Conservation (phyloP, 2,888 invertebrate genomes). For the Xestia ashworthii region DNA sequence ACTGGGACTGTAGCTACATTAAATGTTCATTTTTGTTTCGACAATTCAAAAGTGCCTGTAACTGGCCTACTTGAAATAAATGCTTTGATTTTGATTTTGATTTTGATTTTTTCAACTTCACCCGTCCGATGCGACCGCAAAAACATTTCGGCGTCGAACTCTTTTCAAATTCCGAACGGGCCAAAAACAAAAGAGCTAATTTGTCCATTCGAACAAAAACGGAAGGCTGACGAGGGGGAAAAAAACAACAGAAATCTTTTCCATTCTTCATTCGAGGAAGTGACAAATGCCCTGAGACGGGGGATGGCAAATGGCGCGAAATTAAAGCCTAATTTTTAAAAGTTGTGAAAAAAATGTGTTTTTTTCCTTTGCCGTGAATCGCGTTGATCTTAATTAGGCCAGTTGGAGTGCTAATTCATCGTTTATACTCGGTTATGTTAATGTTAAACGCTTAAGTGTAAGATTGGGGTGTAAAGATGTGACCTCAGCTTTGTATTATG, state of each 20-base stretch:
- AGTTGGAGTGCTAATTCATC: slow-evolving; percentile 67
- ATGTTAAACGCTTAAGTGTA: slow-evolving; percentile 65
- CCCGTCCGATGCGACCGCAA: slow-evolving; percentile 61
- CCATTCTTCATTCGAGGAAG: slow-evolving; percentile 71
- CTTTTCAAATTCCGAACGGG: slow-evolving; percentile 71
- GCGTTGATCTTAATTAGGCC: slow-evolving; percentile 68
- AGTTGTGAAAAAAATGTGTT: slow-evolving; percentile 54
- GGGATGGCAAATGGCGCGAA: slow-evolving; percentile 71
- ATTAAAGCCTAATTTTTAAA: slow-evolving; percentile 75
- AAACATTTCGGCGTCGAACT: slow-evolving; percentile 68
- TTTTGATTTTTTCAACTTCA: no score
- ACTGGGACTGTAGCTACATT: no score
- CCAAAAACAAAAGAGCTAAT: slow-evolving; percentile 78
- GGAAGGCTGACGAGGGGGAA: slow-evolving; percentile 64
- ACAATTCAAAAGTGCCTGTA: no score
- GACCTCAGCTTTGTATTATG: slow-evolving; percentile 64
- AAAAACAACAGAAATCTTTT: slow-evolving; percentile 71
- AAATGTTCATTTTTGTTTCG: no score
- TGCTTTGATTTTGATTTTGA: no score
- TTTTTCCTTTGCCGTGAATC: slow-evolving; percentile 50
- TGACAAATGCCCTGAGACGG: slow-evolving; percentile 73
- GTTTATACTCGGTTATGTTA: slow-evolving; percentile 69
- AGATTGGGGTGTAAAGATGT: slow-evolving; percentile 66
- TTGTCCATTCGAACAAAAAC: slow-evolving; percentile 74
- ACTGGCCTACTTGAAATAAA: no score